Conservation (phyloP, 2,888 invertebrate genomes). For the Mesochorus sp. region DNA sequence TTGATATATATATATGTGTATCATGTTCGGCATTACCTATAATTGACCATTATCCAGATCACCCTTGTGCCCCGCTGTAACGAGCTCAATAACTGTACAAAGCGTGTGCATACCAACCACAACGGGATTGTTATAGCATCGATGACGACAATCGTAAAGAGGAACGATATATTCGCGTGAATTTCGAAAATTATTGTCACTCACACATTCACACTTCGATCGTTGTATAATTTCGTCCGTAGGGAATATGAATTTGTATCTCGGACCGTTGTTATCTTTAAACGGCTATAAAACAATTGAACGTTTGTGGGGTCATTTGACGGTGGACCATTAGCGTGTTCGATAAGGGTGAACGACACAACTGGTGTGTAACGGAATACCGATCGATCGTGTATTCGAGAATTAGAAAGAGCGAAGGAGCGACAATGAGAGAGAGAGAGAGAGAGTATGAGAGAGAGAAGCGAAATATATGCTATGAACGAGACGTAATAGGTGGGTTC, state of each 20-base stretch:
- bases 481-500: neutral
- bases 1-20: no score
- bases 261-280: neutral
- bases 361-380: neutral
- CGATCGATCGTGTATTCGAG: neutral
- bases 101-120: no score
- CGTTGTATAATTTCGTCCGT: neutral
- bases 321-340: neutral
- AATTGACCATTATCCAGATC: no score
- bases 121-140: conserved; percentile 15
- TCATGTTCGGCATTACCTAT: no score
- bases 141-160: conserved; percentile 36
- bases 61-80: no score
- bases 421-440: neutral
- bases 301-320: neutral
- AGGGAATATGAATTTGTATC: neutral
- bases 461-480: neutral
- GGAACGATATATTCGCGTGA: conserved; percentile 41
- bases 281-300: conserved; percentile 5
- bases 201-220: neutral
- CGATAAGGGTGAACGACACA: no score
- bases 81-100: no score
- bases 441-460: neutral
- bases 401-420: no score
- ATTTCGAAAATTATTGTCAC: conserved; percentile 10